A percentile compares a stretch with the other conserved stretches of the same genome.
Conservation (phyloP, 2,797 vertebrate genomes). For the Manis crassicaudata region DNA sequence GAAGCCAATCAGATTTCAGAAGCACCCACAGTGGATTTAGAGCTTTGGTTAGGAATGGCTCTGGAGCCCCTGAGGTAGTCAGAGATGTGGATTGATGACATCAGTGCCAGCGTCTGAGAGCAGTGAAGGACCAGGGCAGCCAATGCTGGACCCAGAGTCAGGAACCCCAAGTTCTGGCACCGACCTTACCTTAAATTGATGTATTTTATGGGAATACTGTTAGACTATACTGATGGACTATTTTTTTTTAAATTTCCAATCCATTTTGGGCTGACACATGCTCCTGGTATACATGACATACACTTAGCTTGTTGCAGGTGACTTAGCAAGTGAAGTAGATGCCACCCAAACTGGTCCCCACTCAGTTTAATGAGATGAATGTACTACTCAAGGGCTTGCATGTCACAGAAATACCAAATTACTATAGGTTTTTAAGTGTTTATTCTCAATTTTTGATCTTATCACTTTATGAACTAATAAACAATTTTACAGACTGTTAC, state of each 20-base stretch:
- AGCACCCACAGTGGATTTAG: background rate
- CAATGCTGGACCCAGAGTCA: background rate
- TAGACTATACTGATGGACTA: background rate
- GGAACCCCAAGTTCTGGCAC: background rate
- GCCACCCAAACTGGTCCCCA: background rate
- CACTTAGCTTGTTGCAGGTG: background rate
- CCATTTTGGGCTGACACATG: background rate
- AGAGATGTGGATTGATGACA: background rate
- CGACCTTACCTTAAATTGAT: background rate
- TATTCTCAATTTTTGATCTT: background rate
- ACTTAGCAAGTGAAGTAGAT: background rate
- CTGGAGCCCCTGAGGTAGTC: background rate
- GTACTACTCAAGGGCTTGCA: background rate
- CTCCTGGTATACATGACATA: background rate
- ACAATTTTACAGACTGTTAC: background rate
- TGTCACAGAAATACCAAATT: background rate
- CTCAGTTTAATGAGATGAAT: background rate
- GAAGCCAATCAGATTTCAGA: background rate
- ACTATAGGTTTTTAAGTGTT: background rate
- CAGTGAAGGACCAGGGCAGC: background rate
- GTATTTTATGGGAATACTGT: background rate
- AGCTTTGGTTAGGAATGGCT: background rate
- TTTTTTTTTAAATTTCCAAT: background rate
- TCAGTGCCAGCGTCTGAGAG: background rate
- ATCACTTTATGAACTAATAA: background rate